These are phyloP conservation scores for Ophion ellenae DNA, from an alignment of 2,888 invertebrate species.

Conservation along the genomic window DNA sequence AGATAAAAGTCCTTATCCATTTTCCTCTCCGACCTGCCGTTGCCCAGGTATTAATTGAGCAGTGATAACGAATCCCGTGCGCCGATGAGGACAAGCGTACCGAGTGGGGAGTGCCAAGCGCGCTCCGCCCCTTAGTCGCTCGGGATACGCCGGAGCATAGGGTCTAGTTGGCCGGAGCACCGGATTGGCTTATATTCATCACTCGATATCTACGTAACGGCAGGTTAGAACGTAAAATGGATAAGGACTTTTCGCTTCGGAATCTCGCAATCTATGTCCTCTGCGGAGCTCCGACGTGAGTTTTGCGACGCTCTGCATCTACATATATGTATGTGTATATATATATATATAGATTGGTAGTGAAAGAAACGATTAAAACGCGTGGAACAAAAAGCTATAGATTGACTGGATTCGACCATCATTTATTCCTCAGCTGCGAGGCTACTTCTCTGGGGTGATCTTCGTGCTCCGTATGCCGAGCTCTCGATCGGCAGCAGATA, in stretches of 20 bases:
- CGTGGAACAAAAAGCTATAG: conserved; percentile 47
- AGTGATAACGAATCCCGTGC: not conserved
- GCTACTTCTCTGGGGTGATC: conserved; percentile 66
- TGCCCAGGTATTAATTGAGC: not conserved
- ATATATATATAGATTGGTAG: not conserved
- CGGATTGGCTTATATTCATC: not conserved
- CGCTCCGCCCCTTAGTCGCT: not conserved
- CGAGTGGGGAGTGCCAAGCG: not conserved
- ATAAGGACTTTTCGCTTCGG: not conserved
- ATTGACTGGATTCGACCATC: conserved; percentile 20
- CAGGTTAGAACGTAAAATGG: not conserved
- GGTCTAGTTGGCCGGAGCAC: not conserved
- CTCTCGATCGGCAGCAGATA: conserved; percentile 79
- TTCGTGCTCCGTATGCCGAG: conserved; percentile 75
- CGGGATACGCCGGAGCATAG: not conserved
- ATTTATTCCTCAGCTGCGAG: conserved; percentile 65
- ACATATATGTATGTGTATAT: not conserved
- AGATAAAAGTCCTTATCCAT: not conserved
- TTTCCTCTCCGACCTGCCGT: not conserved
- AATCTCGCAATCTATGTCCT: not conserved
- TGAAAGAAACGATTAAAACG: conserved; percentile 46
- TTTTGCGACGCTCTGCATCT: conserved; percentile 1
- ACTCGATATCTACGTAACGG: not conserved
- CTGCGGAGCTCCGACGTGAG: not conserved
- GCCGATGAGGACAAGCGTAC: not conserved